Conservation (phyloP, 1,140 invertebrate genomes). For the Aphelenchoides fujianensis region DNA sequence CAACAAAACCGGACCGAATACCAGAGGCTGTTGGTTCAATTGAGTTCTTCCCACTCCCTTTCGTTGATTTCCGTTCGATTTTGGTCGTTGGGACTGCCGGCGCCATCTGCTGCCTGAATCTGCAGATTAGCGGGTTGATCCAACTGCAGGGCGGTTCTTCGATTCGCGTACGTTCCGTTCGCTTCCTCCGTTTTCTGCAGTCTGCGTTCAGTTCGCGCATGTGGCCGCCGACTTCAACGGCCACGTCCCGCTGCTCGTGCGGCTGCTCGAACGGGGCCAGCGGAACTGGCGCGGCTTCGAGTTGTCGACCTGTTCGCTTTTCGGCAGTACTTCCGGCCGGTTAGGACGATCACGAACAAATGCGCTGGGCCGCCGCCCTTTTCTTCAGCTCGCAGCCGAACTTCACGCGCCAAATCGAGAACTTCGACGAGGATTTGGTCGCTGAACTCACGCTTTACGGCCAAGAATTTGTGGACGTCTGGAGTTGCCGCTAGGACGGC, state of each 20-base stretch:
- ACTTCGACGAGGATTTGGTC: too few species aligned
- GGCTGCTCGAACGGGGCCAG: not conserved
- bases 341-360: too few species aligned
- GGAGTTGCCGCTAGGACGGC: too few species aligned
- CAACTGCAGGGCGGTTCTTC: not conserved
- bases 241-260: conserved; percentile 14
- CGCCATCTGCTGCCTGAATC: conserved; percentile 12
- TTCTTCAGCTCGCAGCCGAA: too few species aligned
- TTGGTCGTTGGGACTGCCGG: conserved; percentile 12
- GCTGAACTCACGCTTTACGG: too few species aligned
- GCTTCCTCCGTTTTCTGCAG: not conserved
- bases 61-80: not conserved
- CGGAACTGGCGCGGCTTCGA: conserved; percentile 13
- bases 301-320: not conserved
- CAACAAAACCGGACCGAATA: conserved; percentile 88
- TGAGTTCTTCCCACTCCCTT: conserved; percentile 30
- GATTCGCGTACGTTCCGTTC: not conserved
- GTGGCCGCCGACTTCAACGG: not conserved
- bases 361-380: too few species aligned
- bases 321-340: too few species aligned
- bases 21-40: conserved; percentile 76
- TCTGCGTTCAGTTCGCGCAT: conserved; percentile 19
- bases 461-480: too few species aligned
- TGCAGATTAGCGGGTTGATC: conserved; percentile 7
- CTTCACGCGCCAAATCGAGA: too few species aligned